phyloP scores from a whole-genome alignment of 2,113 vertebrate genomes.

The Cygnus atratus region DNA sequence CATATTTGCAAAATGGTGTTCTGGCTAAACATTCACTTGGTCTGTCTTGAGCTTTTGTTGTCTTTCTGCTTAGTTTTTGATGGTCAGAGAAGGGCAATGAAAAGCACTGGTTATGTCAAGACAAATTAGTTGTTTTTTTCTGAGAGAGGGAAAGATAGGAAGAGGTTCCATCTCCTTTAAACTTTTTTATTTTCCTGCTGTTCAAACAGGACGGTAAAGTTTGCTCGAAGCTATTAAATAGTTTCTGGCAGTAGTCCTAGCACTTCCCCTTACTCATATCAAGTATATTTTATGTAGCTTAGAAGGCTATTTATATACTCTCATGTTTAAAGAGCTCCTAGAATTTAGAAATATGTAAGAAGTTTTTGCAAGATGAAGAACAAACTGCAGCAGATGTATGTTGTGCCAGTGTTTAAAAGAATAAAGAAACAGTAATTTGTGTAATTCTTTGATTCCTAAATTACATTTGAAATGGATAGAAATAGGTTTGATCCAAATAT shows the following conservation, averaged over 20 bases:
- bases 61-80: background rate
- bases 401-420: background rate
- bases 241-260: background rate
- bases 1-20: background rate
- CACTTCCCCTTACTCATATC: background rate
- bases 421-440: background rate
- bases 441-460: background rate
- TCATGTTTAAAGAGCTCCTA: slow-evolving; percentile 25
- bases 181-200: background rate
- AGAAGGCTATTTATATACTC: background rate
- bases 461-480: background rate
- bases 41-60: background rate
- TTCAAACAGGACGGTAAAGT: background rate
- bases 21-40: background rate
- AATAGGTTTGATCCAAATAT: background rate
- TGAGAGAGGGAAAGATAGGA: background rate
- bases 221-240: slow-evolving; percentile 14
- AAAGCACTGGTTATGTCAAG: background rate
- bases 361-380: slow-evolving; percentile 1
- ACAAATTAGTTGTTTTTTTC: background rate
- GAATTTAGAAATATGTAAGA: background rate
- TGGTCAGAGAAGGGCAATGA: background rate
- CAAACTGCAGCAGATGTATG: background rate
- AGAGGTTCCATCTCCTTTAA: background rate
- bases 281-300: slow-evolving; percentile 19